These are phyloP conservation scores for Urocyon cinereoargenteus DNA, from an alignment of 2,797 vertebrate species.

Conservation along the genomic window DNA sequence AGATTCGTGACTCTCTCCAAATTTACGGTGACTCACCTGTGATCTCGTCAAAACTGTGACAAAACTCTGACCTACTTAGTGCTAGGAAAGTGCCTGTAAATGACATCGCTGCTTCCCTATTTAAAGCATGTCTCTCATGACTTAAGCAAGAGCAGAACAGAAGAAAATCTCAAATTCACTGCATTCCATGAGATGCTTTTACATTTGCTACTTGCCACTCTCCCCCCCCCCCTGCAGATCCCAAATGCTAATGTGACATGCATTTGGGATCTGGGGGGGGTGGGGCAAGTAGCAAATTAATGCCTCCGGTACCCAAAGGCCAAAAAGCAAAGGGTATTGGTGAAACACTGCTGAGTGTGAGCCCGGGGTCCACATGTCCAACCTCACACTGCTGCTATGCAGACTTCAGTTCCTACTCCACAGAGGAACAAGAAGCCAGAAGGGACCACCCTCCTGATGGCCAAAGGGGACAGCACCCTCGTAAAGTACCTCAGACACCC, in stretches of 20 bases:
- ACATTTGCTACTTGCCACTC: too few relatives aligned
- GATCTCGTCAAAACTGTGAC: conserved; percentile 72
- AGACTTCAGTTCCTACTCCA: background rate
- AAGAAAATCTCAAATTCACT: background rate
- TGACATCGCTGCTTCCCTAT: conserved; percentile 24
- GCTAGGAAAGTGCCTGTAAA: background rate
- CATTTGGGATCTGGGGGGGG: too few relatives aligned
- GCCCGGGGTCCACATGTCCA: accelerated
- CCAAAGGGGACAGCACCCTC: background rate
- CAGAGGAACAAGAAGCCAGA: background rate
- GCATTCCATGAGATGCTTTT: background rate
- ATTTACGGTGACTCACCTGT: conserved; percentile 77
- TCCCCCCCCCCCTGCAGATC: background rate
- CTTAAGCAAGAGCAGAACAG: background rate
- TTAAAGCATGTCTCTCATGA: conserved; percentile 23
- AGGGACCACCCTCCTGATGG: background rate
- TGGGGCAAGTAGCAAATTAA: background rate
- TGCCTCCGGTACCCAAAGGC: background rate
- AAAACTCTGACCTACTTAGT: conserved; percentile 78
- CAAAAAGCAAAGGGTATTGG: too few relatives aligned
- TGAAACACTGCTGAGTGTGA: background rate
- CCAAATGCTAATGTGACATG: background rate
- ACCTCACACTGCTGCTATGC: accelerated
- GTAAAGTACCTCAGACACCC: background rate
- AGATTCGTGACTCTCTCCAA: conserved; percentile 70